Evolutionary conservation across 2,113 vertebrate species (phyloP).

Genomic region (Cinclus mexicanus): DNA sequence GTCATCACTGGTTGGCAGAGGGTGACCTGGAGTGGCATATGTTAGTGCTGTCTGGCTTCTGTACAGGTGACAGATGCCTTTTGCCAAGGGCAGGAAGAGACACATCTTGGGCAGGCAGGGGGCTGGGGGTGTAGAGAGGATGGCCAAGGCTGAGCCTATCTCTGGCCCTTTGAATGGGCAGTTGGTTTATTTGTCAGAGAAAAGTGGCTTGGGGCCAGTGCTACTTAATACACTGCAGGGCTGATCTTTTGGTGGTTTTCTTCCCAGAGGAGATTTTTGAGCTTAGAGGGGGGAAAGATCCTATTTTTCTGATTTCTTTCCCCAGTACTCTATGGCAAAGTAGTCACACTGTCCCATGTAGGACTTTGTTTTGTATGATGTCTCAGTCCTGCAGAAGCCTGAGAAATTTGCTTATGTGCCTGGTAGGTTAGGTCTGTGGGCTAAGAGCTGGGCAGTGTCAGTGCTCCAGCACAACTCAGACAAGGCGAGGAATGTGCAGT

Average conservation of each 20-base stretch:
- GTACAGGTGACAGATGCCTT: constrained; percentile 47
- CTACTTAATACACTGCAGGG: background rate
- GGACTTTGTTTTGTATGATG: background rate
- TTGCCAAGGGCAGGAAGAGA: constrained; percentile 31
- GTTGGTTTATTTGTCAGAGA: background rate
- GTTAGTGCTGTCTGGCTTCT: constrained; percentile 14
- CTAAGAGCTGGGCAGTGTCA: background rate
- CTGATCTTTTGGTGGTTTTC: background rate
- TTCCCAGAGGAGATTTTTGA: background rate
- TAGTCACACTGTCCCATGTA: background rate
- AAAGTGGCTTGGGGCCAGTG: background rate
- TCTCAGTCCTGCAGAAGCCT: background rate
- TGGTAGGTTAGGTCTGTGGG: background rate
- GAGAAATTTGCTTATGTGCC: background rate
- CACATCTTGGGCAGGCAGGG: background rate
- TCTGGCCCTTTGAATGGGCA: background rate
- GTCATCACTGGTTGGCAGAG: background rate
- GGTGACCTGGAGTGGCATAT: background rate
- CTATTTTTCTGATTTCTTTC: background rate
- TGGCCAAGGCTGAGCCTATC: background rate
- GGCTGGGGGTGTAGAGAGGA: background rate
- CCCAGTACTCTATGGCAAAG: background rate
- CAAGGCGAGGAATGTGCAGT: background rate
- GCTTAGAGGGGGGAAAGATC: background rate
- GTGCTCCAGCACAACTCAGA: background rate